phyloP scores from a whole-genome alignment of 2,113 vertebrate genomes.

The Nycticorax nycticorax region DNA sequence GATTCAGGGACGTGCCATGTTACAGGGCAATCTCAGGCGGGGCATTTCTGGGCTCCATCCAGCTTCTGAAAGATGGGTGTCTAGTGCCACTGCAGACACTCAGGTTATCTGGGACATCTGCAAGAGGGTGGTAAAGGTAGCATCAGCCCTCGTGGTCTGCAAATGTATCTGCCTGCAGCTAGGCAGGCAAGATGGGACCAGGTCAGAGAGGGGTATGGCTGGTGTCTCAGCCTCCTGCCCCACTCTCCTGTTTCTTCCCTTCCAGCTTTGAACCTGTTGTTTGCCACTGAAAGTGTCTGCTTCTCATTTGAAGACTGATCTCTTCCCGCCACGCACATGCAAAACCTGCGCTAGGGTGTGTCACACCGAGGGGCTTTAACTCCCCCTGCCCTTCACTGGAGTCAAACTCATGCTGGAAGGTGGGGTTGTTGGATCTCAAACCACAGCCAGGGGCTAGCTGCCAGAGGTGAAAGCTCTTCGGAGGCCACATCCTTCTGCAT shows the following conservation, averaged over 20 bases:
- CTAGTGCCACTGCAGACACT: background rate
- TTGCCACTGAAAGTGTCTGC: background rate
- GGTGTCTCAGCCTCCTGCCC: background rate
- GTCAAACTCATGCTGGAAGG: background rate
- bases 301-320: background rate
- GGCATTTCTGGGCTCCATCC: background rate
- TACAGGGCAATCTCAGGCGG: background rate
- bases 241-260: background rate
- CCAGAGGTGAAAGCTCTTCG: background rate
- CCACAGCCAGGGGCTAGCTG: background rate
- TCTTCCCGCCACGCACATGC: fast-evolving
- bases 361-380: background rate
- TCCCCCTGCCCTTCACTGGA: background rate
- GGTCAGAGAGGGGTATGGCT: background rate
- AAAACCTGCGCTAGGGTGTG: background rate
- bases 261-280: background rate
- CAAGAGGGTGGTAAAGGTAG: background rate
- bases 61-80: background rate
- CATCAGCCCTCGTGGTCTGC: background rate
- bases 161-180: background rate
- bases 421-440: background rate
- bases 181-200: background rate
- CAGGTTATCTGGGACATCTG: background rate
- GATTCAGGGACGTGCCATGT: background rate
- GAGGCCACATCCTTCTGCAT: background rate